Base-by-base conservation (phyloP, 2,888 invertebrate species). In the Theristus sp. region DNA sequence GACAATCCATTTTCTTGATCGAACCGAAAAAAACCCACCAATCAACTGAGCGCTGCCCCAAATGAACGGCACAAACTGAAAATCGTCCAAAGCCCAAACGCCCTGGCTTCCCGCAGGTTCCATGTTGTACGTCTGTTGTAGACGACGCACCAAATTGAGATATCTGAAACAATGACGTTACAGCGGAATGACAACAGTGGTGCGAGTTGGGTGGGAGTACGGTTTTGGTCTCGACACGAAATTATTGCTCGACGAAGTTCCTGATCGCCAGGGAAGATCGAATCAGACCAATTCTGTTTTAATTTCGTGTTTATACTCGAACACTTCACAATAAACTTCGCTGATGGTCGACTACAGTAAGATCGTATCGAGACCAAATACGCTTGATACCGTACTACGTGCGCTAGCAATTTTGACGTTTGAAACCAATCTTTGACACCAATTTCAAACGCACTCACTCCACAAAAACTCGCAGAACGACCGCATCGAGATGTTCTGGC, bases 51-150 rank as follows among this genome's bases (percentile, higher is more conserved):
- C 84, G 75, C 93, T 93, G n/a, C 98, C 98, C 89, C 91, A 98
- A 71, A 98, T 85, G 70, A 98, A 99, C 31, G 96, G 94, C 52
- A 96, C 81, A 78, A 99, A 99, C 75, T 99, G 98, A 75, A 86
- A 96, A 75, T 99, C 98, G 76, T 99, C 98, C 60, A 99, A 80
- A 69, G 94, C 89, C 91, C 96, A 98, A 17, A 96, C 98, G 1
- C 98, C 98, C 70, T 96, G 94, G 75, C 93, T 93, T 13, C 98
- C 98, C 0, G 98, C 98, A 6, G 98, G 98, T 77, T 99, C 98
- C 91, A 99, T 94, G 69, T 90, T 81, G 74, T 98, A 99, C 0
- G 82, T 84, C 64, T 82, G 80, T 76, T 98, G 98, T 60, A 98
- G 79, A 69, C 83, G 84, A 64, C 96, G 81, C 25, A 82, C 86